Conservation (phyloP, 2,113 vertebrate species). For the Nothoprocta perdicaria region DNA sequence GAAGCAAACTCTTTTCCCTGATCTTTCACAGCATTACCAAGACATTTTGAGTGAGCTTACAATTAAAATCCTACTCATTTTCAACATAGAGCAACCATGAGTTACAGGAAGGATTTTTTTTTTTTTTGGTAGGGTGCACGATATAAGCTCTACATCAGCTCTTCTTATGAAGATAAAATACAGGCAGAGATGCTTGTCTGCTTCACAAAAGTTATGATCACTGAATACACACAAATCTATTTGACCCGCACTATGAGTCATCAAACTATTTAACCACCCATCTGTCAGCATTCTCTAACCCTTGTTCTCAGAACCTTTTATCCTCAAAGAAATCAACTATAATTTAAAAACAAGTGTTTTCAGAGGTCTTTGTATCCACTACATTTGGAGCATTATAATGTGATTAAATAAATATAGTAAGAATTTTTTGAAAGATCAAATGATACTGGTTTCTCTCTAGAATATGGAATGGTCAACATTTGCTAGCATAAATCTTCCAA, state of each 20-base stretch:
- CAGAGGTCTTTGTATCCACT: neutral
- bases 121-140: neutral
- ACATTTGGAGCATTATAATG: neutral
- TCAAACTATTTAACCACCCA: neutral
- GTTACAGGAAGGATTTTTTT: neutral
- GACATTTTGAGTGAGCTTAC: neutral
- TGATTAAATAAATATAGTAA: neutral
- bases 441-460: neutral
- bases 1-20: neutral
- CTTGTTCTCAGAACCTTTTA: neutral
- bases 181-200: neutral
- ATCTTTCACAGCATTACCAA: neutral
- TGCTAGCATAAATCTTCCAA: neutral
- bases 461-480: neutral
- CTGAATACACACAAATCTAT: neutral
- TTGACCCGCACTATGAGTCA: neutral
- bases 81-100: rapidly evolving
- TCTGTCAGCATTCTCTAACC: neutral
- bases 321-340: neutral
- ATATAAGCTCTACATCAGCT: neutral
- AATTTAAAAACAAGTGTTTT: neutral
- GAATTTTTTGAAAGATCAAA: neutral
- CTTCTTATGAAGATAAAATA: neutral
- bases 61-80: neutral
- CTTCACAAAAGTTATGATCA: neutral